A percentile compares a stretch with the other conserved stretches of the same genome.
Evolutionary conservation across 30 jellyfish, hydroid and myxozoan species (phyloP).

Genomic region (Cassiopea xamachana): DNA sequence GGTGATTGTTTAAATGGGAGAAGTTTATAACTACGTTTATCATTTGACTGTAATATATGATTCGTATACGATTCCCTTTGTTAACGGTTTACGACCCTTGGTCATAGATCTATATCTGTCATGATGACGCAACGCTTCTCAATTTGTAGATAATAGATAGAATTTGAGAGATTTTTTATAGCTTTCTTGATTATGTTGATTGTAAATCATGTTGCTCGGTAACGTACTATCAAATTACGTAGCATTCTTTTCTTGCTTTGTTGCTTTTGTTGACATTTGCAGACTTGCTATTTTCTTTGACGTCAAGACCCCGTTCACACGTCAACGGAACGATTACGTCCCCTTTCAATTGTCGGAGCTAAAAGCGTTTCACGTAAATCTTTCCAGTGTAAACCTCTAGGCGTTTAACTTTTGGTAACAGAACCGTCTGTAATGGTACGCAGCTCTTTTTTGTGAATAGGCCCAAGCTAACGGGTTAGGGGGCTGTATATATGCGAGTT

Average conservation of each 20-base stretch:
- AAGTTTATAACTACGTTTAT: constrained; percentile 34
- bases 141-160: constrained; percentile 14
- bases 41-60: constrained; percentile 34
- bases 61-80: constrained; percentile 2
- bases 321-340: no score
- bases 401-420: no score
- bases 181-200: constrained; percentile 35
- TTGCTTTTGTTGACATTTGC: no score
- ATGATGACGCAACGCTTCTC: not conserved
- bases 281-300: no score
- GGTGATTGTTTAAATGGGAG: constrained; percentile 57
- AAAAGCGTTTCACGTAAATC: no score
- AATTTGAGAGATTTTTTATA: constrained; percentile 16
- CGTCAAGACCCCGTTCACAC: no score
- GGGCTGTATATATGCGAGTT: no score
- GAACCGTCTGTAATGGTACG: no score
- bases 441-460: no score
- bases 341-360: no score
- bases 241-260: not conserved
- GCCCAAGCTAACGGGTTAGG: no score
- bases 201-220: constrained; percentile 23
- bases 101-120: not conserved
- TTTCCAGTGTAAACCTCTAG: no score
- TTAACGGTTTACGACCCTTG: not conserved
- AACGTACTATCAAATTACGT: constrained; percentile 14